Conservation (phyloP, 2,797 vertebrate species). For the Danionella dracula region DNA sequence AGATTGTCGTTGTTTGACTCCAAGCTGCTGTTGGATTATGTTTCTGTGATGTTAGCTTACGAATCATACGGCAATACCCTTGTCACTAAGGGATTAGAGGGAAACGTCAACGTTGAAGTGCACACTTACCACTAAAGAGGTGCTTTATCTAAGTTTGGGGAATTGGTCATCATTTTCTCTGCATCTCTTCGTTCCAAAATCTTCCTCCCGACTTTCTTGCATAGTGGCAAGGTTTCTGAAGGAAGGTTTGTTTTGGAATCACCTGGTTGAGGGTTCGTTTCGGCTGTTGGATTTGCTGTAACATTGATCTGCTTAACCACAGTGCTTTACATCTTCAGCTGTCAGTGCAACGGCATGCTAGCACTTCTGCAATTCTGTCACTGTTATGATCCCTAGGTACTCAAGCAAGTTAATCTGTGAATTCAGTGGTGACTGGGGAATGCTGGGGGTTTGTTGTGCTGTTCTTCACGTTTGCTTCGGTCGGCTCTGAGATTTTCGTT, state of each 20-base stretch:
- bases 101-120: too few relatives aligned
- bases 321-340: constrained; percentile 22
- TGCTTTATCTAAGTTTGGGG: too few relatives aligned
- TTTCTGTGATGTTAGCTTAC: background rate
- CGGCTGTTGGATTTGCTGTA: constrained; percentile 17
- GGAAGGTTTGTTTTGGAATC: background rate
- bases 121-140: too few relatives aligned
- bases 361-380: background rate
- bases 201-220: too few relatives aligned
- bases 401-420: constrained; percentile 11
- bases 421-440: constrained; percentile 1
- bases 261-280: too few relatives aligned
- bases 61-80: background rate
- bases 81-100: background rate
- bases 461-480: constrained; percentile 9
- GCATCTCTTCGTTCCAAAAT: too few relatives aligned
- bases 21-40: constrained; percentile 21
- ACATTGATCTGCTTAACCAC: constrained; percentile 9
- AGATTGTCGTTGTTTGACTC: too few relatives aligned
- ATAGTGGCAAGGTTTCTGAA: too few relatives aligned
- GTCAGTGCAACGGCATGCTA: constrained; percentile 7
- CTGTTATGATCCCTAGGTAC: constrained; percentile 25
- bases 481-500: constrained; percentile 13
- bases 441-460: constrained; percentile 18
- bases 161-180: too few relatives aligned